These are phyloP conservation scores for Xanthia togata DNA, from an alignment of 2,888 invertebrate genomes.

Conservation along the genomic window DNA sequence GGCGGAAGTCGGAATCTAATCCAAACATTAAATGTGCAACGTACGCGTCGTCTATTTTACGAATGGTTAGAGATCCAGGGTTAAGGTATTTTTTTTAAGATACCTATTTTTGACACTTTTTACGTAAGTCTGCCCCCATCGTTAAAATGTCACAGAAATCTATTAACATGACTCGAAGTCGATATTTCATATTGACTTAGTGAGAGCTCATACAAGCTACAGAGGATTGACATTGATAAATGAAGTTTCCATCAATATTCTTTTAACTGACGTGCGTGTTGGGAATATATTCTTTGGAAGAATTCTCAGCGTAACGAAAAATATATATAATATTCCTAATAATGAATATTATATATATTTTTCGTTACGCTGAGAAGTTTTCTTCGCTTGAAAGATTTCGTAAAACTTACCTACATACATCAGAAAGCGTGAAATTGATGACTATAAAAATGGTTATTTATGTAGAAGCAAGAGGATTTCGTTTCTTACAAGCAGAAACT, in stretches of 20 bases:
- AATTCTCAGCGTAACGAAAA: no score
- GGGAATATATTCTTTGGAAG: conserved; percentile 28
- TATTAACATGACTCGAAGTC: conserved; percentile 38
- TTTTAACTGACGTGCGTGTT: conserved; percentile 17
- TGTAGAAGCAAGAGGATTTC: neutral
- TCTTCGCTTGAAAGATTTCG: neutral
- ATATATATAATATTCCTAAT: no score
- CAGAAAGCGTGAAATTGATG: neutral
- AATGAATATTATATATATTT: neutral
- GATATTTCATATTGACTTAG: conserved; percentile 41
- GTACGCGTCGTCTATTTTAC: no score
- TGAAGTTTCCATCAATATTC: conserved; percentile 46
- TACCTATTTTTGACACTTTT: neutral
- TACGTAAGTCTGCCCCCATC: neutral
- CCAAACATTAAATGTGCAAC: no score
- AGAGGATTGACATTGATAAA: conserved; percentile 51
- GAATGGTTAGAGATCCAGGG: no score
- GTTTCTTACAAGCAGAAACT: neutral
- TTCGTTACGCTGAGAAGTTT: neutral
- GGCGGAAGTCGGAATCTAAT: no score
- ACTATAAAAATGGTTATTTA: neutral
- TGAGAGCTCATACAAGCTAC: conserved; percentile 11
- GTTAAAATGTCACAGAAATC: conserved; percentile 41
- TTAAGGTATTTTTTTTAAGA: no score
- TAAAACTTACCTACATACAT: neutral